These are phyloP conservation scores for Drosophila mercatorum DNA, from an alignment of 2,888 invertebrate genomes.

Conservation along the genomic window DNA sequence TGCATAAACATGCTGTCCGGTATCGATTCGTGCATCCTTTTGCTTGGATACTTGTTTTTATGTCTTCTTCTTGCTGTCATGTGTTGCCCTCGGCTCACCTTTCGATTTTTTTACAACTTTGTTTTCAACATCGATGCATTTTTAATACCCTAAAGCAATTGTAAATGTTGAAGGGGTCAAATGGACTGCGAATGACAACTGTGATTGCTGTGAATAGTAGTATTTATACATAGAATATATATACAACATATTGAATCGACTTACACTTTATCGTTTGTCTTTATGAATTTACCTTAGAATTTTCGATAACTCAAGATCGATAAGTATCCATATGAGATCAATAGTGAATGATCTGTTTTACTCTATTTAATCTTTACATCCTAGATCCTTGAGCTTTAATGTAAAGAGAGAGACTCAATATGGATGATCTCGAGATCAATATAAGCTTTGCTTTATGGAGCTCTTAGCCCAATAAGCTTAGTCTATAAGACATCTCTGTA, in stretches of 20 bases:
- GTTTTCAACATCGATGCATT: conserved; percentile 71
- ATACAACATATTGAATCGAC: background rate
- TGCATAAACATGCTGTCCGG: conserved; percentile 16
- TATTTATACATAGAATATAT: background rate
- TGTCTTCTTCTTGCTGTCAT: conserved; percentile 57
- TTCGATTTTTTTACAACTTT: conserved; percentile 71
- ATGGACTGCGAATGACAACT: background rate
- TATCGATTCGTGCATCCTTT: conserved; percentile 63
- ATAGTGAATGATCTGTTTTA: background rate
- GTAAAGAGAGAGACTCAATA: too few relatives aligned
- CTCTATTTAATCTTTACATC: too few relatives aligned
- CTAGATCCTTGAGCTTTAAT: too few relatives aligned
- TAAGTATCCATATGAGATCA: background rate
- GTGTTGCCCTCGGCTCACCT: conserved; percentile 66
- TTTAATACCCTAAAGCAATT: conserved; percentile 37
- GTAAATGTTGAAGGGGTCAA: background rate
- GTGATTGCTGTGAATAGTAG: background rate
- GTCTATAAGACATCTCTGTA: too few relatives aligned
- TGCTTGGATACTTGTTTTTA: conserved; percentile 75
- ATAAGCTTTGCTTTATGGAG: too few relatives aligned
- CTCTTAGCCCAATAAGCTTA: too few relatives aligned
- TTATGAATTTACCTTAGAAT: accelerated
- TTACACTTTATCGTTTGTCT: too few relatives aligned
- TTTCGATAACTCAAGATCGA: background rate
- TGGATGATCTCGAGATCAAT: too few relatives aligned